Evolutionary conservation across 1,140 invertebrate species (phyloP).

Genomic region (Pectinophora gossypiella): DNA sequence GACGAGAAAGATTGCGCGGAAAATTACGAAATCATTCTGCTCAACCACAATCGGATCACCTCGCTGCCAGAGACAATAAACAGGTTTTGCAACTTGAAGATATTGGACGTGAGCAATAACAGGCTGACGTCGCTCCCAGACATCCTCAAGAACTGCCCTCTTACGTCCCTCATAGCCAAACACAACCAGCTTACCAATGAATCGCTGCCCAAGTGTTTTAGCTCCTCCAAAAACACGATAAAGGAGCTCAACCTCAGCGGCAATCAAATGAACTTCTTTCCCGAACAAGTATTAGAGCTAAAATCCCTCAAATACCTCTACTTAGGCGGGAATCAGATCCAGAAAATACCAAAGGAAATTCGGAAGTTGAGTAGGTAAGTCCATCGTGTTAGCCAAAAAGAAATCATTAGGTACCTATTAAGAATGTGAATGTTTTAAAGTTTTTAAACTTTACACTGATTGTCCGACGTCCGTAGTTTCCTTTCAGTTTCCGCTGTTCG

Average conservation of each 20-base stretch:
- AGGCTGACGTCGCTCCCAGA: conserved; percentile 85
- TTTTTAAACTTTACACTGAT: too few species aligned
- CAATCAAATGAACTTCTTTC: conserved; percentile 89
- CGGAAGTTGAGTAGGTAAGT: conserved; percentile 84
- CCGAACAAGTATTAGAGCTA: conserved; percentile 90
- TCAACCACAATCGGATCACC: conserved; percentile 83
- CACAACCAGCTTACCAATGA: conserved; percentile 91
- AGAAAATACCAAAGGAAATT: conserved; percentile 87
- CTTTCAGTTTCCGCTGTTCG: too few species aligned
- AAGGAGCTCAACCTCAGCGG: conserved; percentile 95
- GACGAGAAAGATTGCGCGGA: conserved; percentile 76
- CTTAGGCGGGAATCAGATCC: conserved; percentile 91
- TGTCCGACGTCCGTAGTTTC: too few species aligned
- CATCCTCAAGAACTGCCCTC: conserved; percentile 81
- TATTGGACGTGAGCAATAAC: conserved; percentile 93
- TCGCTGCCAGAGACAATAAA: conserved; percentile 73
- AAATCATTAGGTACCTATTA: too few species aligned
- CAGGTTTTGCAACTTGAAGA: conserved; percentile 81
- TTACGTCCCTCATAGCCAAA: conserved; percentile 86
- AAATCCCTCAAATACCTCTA: conserved; percentile 88
- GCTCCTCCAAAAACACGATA: conserved; percentile 73
- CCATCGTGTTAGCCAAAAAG: too few species aligned
- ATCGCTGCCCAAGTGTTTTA: conserved; percentile 91
- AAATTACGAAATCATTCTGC: conserved; percentile 81
- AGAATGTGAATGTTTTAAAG: too few species aligned